Percentiles rank a stretch among this genome's conserved stretches.
Conservation (phyloP, 2,888 invertebrate genomes). For the Campoplex capitator region DNA sequence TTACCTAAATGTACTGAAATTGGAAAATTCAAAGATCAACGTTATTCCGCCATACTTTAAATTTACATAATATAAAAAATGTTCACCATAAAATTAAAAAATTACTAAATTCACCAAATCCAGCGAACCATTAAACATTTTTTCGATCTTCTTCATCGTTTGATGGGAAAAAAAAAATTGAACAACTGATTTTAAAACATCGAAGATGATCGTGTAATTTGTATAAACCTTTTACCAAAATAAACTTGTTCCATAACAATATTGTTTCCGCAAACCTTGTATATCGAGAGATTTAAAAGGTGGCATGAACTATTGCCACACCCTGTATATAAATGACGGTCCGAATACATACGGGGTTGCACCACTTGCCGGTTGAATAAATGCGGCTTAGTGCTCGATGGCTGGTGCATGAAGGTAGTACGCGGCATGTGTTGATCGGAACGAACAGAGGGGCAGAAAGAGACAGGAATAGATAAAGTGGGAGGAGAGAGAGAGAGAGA, state of each 20-base stretch:
- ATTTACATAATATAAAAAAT: too few species aligned
- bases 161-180: too few species aligned
- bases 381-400: constrained; percentile 34
- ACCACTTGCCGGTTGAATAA: constrained; percentile 56
- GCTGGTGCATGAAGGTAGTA: constrained; percentile 21
- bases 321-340: background rate
- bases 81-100: background rate
- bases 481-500: background rate
- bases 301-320: background rate
- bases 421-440: constrained; percentile 14
- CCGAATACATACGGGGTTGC: constrained; percentile 25
- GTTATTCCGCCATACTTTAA: too few species aligned
- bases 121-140: background rate
- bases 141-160: too few species aligned
- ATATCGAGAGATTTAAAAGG: background rate
- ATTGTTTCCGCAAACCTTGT: background rate
- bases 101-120: background rate
- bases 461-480: background rate
- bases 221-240: too few species aligned
- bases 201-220: too few species aligned
- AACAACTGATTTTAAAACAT: too few species aligned
- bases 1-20: too few species aligned
- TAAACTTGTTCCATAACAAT: background rate
- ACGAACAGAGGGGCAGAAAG: background rate
- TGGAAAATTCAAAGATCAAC: too few species aligned